Evolutionary conservation across 2,113 vertebrate genomes (phyloP), one percentile per base, ranked within the genome.

Genomic region (Coracopsis vasa): DNA sequence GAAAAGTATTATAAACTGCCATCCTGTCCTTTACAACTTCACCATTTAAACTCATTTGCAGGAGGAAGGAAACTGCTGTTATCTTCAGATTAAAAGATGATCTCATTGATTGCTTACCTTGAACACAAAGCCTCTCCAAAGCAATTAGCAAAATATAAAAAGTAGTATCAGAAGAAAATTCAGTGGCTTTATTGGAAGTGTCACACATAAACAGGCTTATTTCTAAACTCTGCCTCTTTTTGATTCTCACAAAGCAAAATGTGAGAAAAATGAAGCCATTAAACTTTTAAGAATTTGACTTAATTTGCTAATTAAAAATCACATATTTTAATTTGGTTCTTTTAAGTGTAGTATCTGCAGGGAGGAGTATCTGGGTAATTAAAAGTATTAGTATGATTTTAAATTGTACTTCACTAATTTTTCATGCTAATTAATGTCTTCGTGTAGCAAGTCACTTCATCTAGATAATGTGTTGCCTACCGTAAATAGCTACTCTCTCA

Each of bases 211-310:
- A 7, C 13, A 92, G 20, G 19, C 20, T 90, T 29, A 82, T 86
- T 84, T 67, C 45, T 92, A 90, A 85, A 78, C 53, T 80, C 90
- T 91, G 69, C 7, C 56, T 95, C 60, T 54, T 13, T 48, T 80
- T 85, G 53, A 86, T n/a, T 92, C 64, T 80, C 7, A 20, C 11
- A n/a, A 71, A 71, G 13, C 70, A 41, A 44, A 78, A 66, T 70
- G 79, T 83, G 60, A 83, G 79, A 88, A 95, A 95, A 95, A 92
- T 69, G 7, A 79, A 93, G 20, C 85, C 11, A 62, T 86, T 95
- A 86, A 82, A 90, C 35, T 90, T 91, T 73, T 58, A 92, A 91
- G 53, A 80, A 75, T 73, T 88, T 90, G 24, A 73, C 71, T 96
- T 92, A 87, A 58, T 58, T 58, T 35, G 33, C 56, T 58, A 35